A percentile compares a stretch with the other conserved stretches of the same genome.
Conservation (phyloP, 2,888 invertebrate species). For the Malachius bipustulatus region DNA sequence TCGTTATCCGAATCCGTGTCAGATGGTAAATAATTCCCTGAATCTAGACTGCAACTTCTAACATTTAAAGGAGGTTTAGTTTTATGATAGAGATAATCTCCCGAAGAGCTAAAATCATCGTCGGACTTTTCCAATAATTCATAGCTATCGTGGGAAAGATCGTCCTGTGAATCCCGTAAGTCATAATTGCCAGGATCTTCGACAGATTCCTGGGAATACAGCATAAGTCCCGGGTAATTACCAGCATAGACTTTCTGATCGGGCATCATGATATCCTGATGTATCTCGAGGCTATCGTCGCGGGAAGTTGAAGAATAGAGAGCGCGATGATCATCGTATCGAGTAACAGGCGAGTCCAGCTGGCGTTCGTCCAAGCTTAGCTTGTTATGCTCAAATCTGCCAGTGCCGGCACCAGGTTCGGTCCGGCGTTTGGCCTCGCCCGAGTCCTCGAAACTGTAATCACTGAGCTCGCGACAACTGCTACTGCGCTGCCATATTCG, state of each 20-base stretch:
- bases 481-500: slow-evolving; percentile 66
- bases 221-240: slow-evolving; percentile 72
- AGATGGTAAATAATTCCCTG: slow-evolving; percentile 64
- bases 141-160: slow-evolving; percentile 79
- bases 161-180: slow-evolving; percentile 65
- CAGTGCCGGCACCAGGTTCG: slow-evolving; percentile 37
- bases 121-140: slow-evolving; percentile 70
- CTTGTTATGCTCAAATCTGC: slow-evolving; percentile 27
- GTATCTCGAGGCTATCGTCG: slow-evolving; percentile 50
- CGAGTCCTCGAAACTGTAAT: slow-evolving; percentile 61
- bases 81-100: slow-evolving; percentile 30
- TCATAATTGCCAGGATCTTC: slow-evolving; percentile 53
- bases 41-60: slow-evolving; percentile 63
- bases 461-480: slow-evolving; percentile 71
- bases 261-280: slow-evolving; percentile 50
- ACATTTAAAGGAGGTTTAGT: slow-evolving; percentile 31
- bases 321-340: slow-evolving; percentile 57
- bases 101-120: slow-evolving; percentile 43
- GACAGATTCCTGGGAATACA: slow-evolving; percentile 50
- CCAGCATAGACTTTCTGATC: slow-evolving; percentile 71
- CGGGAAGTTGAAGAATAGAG: slow-evolving; percentile 51
- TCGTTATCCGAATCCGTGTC: slow-evolving; percentile 56
- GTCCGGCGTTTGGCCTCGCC: slow-evolving; percentile 51
- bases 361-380: slow-evolving; percentile 36
- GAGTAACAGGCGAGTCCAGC: slow-evolving; percentile 57